Conservation (phyloP, 2,888 invertebrate species). For the Cylloceria caligata region DNA sequence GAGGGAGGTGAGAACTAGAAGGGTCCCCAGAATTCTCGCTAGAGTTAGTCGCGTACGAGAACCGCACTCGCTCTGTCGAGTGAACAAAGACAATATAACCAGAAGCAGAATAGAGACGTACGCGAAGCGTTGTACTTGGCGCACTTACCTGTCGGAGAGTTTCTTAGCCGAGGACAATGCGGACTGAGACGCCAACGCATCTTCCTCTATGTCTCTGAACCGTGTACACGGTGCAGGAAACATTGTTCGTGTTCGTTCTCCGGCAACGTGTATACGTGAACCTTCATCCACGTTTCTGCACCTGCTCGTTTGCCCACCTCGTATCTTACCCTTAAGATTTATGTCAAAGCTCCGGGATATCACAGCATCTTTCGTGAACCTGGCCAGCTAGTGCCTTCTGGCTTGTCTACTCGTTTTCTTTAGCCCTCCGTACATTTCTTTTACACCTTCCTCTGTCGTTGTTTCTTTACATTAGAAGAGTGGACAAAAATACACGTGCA, state of each 20-base stretch:
- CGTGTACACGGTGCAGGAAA: slow-evolving; percentile 18
- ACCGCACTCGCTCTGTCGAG: slow-evolving; percentile 41
- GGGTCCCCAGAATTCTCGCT: slow-evolving; percentile 26
- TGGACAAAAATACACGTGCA: slow-evolving; percentile 10
- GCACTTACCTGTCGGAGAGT: slow-evolving; percentile 63
- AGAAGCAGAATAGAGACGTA: slow-evolving; percentile 47
- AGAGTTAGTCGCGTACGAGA: slow-evolving; percentile 11
- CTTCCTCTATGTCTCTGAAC: slow-evolving; percentile 38
- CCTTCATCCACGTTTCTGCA: slow-evolving; percentile 45
- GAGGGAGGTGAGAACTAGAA: slow-evolving; percentile 33
- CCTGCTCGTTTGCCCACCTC: slow-evolving; percentile 63
- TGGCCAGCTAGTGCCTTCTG: slow-evolving; percentile 50
- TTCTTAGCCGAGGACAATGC: slow-evolving; percentile 64
- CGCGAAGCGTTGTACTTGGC: slow-evolving; percentile 57
- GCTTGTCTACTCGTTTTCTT: slow-evolving; percentile 41
- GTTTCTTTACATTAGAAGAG: slow-evolving; percentile 14
- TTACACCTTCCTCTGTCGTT: slow-evolving; percentile 16
- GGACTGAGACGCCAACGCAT: slow-evolving; percentile 47
- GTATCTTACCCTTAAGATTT: slow-evolving; percentile 64
- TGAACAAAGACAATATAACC: slow-evolving; percentile 64
- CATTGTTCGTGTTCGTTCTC: slow-evolving; percentile 31
- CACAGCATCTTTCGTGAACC: slow-evolving; percentile 22
- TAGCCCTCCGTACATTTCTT: slow-evolving; percentile 23
- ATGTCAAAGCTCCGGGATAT: slow-evolving; percentile 49
- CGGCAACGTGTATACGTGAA: slow-evolving; percentile 28